These are phyloP conservation scores for Champsocephalus esox DNA, from an alignment of 2,797 vertebrate genomes.

Conservation along the genomic window DNA sequence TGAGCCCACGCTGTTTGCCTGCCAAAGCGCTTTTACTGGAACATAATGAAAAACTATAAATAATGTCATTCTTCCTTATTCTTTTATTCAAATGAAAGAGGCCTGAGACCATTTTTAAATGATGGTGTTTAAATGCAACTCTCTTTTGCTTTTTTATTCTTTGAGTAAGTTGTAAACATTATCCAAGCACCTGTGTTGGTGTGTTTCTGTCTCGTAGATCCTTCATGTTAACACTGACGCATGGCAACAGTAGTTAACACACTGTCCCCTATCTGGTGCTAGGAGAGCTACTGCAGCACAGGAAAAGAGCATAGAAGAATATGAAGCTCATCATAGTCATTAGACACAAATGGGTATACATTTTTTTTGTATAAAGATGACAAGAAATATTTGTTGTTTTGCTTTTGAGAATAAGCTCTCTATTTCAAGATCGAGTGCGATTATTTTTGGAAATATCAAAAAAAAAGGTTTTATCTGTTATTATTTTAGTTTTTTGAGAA, in stretches of 20 bases:
- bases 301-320: neutral
- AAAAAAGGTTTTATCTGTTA: too few relatives aligned
- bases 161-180: neutral
- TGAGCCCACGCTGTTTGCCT: constrained; percentile 8
- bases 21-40: constrained; percentile 41
- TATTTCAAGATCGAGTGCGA: too few relatives aligned
- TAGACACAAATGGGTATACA: too few relatives aligned
- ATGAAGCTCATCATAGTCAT: too few relatives aligned
- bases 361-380: too few relatives aligned
- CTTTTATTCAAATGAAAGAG: constrained; percentile 26
- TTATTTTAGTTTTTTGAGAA: too few relatives aligned
- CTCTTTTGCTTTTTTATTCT: neutral
- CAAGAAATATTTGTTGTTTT: too few relatives aligned
- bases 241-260: neutral
- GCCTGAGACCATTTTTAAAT: neutral
- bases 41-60: constrained; percentile 37
- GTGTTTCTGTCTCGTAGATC: neutral
- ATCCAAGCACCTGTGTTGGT: neutral
- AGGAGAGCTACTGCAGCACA: neutral
- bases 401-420: too few relatives aligned
- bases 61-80: constrained; percentile 29
- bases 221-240: neutral
- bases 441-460: too few relatives aligned
- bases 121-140: neutral
- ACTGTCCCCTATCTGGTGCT: neutral